Evolutionary conservation across 2,797 vertebrate species (phyloP).

Genomic region (Luscinia megarhynchos): DNA sequence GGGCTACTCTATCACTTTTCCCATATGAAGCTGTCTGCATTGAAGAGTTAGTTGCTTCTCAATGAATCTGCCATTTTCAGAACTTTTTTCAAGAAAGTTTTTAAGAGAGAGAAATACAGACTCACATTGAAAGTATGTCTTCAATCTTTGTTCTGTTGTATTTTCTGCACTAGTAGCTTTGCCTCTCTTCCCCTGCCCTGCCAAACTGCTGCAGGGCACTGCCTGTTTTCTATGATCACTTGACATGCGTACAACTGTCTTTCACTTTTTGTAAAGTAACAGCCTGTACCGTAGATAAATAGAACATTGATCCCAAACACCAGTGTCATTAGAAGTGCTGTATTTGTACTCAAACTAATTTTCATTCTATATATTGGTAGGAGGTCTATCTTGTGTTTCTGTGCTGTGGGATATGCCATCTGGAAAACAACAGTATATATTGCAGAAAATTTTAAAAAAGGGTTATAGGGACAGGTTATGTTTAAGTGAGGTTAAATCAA

Average conservation of each 20-base stretch:
- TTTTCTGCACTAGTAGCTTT: neutral
- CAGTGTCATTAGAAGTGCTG: neutral
- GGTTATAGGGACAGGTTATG: neutral
- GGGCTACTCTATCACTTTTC: neutral
- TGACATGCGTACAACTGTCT: neutral
- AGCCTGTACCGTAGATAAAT: neutral
- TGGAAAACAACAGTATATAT: neutral
- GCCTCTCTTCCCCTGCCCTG: neutral
- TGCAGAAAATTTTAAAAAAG: neutral
- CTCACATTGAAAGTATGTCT: neutral
- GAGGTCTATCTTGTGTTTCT: neutral
- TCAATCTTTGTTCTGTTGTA: neutral
- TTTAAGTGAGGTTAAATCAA: neutral
- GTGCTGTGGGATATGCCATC: neutral
- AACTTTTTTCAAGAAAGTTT: neutral
- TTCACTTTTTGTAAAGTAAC: neutral
- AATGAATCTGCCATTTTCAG: no score
- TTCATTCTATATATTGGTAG: neutral
- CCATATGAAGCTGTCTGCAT: neutral
- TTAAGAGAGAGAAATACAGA: neutral
- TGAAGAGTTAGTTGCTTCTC: neutral
- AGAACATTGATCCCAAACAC: neutral
- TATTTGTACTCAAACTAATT: neutral
- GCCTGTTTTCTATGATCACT: neutral
- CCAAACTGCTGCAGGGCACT: neutral